Base-by-base conservation (phyloP, 2,797 vertebrate genomes). In the Adrianichthys oophorus region DNA sequence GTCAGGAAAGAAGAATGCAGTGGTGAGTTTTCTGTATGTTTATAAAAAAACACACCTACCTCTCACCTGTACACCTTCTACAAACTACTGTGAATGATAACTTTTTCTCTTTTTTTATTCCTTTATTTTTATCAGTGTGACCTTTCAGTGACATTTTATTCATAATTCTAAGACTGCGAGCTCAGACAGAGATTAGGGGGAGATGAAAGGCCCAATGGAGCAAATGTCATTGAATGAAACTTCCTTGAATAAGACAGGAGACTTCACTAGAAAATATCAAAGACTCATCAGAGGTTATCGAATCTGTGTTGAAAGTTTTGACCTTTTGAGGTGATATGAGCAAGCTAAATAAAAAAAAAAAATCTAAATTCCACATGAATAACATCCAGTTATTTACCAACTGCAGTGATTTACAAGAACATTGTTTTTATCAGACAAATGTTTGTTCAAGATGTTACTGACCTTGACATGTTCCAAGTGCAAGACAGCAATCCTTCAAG, bases 81-180 rank as follows among this genome's bases (percentile, higher is more conserved):
- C 7, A 14, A 46, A 16, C 26, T 1, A 5, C 4, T 32, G 32
- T 13, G 32, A 32, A 12, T 7, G 29, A 32, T 12, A 3, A 2
- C 10, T 10, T 32, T 49, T 29, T 29, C 24, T 48, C 13, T 19
- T 13, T 19, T 13, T 16, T 50, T 53, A 41, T 48, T 37, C 43
- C 62, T 64, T 57, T 15, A 41, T 62, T 64, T 52, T 46, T 47
- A 51, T 60, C 48, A 3, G 63, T 65, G 49, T 66, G 79, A 76
- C 79, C 84, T 86, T 86, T 76, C 64, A 65, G 72, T 82, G 74
- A 18, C 68, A 81, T 84, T 79, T 82, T 68, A 69, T 77, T 68
- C 32, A 12, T 10, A 32, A 32, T 32, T 12, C 68, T 57, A 69
- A 48, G 59, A 65, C 51, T 51, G 47, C 48, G 44, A 65, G 63